Evolutionary conservation across 2,888 invertebrate genomes (phyloP), one percentile per base, ranked within the genome.

Genomic region (Rhyacophila evoluta): DNA sequence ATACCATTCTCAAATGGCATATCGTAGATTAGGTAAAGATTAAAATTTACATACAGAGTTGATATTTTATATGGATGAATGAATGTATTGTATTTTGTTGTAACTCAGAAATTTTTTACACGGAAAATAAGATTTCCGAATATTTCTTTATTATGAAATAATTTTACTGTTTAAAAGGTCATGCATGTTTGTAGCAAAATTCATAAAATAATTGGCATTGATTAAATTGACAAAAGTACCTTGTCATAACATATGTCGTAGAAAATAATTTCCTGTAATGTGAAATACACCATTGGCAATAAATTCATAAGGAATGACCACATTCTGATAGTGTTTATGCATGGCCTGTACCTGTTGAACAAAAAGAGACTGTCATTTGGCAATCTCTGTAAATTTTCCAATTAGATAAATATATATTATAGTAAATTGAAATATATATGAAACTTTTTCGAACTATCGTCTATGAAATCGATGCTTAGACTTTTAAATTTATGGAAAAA

Each of bases 121-220:
- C 1, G 19, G 10, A 55, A 55, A 55, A 55, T 8, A 19, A 55
- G 55, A 25, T 55, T 19, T 55, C 25, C 19, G 55, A 55, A 19
- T 55, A 55, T 19, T 19, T 55, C 12, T 55, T 55, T 25, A 25
- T 55, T 25, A 19, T 55, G 19, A 69, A 25, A 69, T 69, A 28
- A 69, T 72, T 37, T 37, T 74, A 37, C 25, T 41, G 10, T 38
- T 19, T n/a, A 37, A 33, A 73, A 79, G 79, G 82, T 82, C 80
- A 81, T 82, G 82, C 82, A 82, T 82, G 82, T 79, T 74, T 77
- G 82, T 82, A 82, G 82, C 79, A 76, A 78, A 80, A 80, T 81
- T 81, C 69, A 37, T 67, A 55, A 75, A 33, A 69, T 78, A 78
- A 55, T 25, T 33, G 29, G 29, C 29, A 33, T 70, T 73, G 41